Conservation (phyloP, 2,113 vertebrate genomes). For the Hippotragus niger region DNA sequence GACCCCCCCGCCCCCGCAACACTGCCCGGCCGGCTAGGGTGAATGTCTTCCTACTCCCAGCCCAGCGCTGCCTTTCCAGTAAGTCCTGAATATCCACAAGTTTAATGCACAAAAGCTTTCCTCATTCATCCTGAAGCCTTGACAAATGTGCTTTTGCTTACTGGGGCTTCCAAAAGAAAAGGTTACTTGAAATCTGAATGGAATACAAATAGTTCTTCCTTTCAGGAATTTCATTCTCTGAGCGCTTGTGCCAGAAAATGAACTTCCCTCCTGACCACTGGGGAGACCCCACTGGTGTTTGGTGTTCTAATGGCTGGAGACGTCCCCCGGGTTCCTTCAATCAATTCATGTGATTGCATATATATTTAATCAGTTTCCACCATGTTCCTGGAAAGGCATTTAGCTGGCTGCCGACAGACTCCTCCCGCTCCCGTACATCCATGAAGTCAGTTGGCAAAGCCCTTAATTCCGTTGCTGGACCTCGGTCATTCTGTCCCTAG, state of each 20-base stretch:
- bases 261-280: slow-evolving; percentile 21
- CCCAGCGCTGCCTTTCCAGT: slow-evolving; percentile 56
- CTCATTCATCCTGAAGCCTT: slow-evolving; percentile 62
- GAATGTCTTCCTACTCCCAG: background rate
- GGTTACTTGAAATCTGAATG: slow-evolving; percentile 55
- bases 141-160: slow-evolving; percentile 62
- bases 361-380: slow-evolving; percentile 64
- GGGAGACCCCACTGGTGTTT: background rate
- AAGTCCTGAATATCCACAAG: slow-evolving; percentile 57
- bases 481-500: background rate
- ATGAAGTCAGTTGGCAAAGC: slow-evolving; percentile 41
- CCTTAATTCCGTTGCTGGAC: slow-evolving; percentile 19
- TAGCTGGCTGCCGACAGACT: slow-evolving; percentile 48
- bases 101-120: slow-evolving; percentile 62
- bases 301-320: slow-evolving; percentile 40
- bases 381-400: slow-evolving; percentile 68
- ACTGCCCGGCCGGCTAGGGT: background rate
- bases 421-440: slow-evolving; percentile 31
- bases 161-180: slow-evolving; percentile 59
- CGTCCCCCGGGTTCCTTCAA: background rate
- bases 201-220: slow-evolving; percentile 65
- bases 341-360: slow-evolving; percentile 48
- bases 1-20: background rate
- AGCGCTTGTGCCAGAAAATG: background rate
- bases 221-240: slow-evolving; percentile 19